Evolutionary conservation across 2,113 vertebrate genomes (phyloP), one percentile per base, ranked within the genome.

Genomic region (Nothocercus nigrocapillus): DNA sequence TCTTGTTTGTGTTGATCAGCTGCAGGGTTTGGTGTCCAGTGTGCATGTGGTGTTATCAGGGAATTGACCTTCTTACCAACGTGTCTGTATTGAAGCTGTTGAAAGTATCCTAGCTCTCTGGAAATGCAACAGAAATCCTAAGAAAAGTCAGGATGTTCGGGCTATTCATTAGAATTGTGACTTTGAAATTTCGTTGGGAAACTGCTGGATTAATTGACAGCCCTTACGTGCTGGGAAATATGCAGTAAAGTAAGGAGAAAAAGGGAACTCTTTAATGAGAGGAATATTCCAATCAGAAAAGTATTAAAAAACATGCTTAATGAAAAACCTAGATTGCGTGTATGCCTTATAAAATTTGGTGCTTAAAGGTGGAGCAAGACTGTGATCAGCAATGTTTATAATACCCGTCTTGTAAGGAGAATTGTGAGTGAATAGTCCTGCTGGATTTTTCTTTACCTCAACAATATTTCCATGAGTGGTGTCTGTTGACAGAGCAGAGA

Each of bases 311-410:
- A 3, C 0, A 1, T n/a, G 13, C 6, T 21, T 90, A 5, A 47
- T 47, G 10, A 19, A 21, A 49, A 7, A 11, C 51, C 54, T 16
- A 32, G 1, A 11, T 44, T 25, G 21, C 16, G 69, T 42, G 1
- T 64, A 38, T 56, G 58, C 56, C 2, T 73, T 72, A 13, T 54
- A 44, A 45, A 34, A 68, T 3, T 8, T 51, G 0, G 0, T 11
- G 4, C 24, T 78, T 73, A 1, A 0, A 2, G 11, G 36, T 5
- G 12, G 42, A 68, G 9, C 15, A 28, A 30, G 42, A 28, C 24
- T 42, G 27, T 45, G 47, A 68, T 64, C 16, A 68, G 40, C 30
- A 70, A 27, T 47, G 30, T 22, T 49, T 4, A 7, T 73, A 20
- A 17, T 19, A 6, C 2, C 42, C 36, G 8, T n/a, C 32, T 49